Conservation (phyloP, 2,888 invertebrate species). For the Bombyx huttoni region DNA sequence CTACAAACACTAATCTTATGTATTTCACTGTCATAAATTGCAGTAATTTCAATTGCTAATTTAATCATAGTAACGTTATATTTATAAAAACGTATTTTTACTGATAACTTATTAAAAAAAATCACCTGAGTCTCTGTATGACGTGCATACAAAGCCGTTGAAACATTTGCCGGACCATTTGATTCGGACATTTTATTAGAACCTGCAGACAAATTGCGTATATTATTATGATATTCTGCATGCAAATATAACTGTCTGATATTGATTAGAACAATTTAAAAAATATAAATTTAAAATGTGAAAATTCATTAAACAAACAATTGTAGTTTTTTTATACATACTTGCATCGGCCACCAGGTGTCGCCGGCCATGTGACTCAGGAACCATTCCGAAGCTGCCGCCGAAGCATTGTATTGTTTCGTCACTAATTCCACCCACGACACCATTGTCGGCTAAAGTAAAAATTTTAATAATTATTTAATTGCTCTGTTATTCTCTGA, state of each 20-base stretch:
- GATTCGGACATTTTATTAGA: constrained; percentile 95
- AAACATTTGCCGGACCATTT: constrained; percentile 97
- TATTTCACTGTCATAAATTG: too few species aligned
- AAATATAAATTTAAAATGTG: too few species aligned
- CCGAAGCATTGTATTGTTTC: constrained; percentile 93
- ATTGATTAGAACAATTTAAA: too few species aligned
- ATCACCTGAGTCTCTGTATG: constrained; percentile 86
- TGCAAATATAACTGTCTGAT: too few species aligned
- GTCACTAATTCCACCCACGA: constrained; percentile 96
- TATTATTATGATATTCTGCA: background rate
- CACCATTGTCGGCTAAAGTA: constrained; percentile 88
- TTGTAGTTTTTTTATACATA: constrained; percentile 17
- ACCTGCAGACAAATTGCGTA: constrained; percentile 67
- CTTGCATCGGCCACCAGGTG: constrained; percentile 96
- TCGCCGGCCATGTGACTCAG: constrained; percentile 93
- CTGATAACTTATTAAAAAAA: constrained; percentile 1
- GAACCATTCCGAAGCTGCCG: constrained; percentile 92
- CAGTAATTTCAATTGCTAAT: too few species aligned
- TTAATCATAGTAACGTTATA: too few species aligned
- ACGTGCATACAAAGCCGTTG: constrained; percentile 95
- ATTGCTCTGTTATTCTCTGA: too few species aligned
- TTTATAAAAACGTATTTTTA: background rate
- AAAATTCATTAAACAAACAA: too few species aligned
- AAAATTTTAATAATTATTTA: background rate
- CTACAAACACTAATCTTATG: too few species aligned